Conservation (phyloP, 2,888 invertebrate species). For the Pachycephus smyrnensis region DNA sequence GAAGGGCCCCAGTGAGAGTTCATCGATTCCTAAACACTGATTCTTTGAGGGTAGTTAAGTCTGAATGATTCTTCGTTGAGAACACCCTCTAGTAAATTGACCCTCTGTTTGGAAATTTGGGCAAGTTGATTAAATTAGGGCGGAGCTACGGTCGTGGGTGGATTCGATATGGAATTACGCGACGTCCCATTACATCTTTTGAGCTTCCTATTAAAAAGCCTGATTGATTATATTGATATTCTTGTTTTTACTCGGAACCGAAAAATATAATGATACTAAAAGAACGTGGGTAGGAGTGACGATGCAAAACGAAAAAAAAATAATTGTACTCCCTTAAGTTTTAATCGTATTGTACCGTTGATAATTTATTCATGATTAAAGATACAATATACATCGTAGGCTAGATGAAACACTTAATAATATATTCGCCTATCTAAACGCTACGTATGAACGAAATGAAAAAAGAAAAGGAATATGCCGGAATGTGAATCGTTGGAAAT, state of each 20-base stretch:
- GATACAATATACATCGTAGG: conserved; percentile 61
- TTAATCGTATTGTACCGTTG: conserved; percentile 30
- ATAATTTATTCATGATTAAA: conserved; percentile 58
- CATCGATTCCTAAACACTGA: neutral
- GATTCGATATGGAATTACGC: neutral
- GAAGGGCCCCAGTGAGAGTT: neutral
- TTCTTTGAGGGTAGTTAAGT: neutral
- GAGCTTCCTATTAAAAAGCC: no score
- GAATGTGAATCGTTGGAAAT: neutral
- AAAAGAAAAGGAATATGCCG: neutral
- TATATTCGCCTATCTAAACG: conserved; percentile 55
- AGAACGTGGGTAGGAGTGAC: neutral
- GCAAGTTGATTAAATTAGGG: neutral
- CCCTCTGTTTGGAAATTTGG: neutral
- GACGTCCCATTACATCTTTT: neutral
- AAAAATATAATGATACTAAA: neutral
- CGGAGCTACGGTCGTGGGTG: no score
- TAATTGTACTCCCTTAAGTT: neutral
- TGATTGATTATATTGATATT: neutral
- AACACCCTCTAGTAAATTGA: neutral
- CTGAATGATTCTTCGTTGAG: neutral
- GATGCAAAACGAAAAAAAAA: neutral
- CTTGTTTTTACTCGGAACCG: neutral
- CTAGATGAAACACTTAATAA: conserved; percentile 60
- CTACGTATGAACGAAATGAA: neutral